phyloP scores from a whole-genome alignment of 1,140 invertebrate genomes.

The Pogonus chalceus region DNA sequence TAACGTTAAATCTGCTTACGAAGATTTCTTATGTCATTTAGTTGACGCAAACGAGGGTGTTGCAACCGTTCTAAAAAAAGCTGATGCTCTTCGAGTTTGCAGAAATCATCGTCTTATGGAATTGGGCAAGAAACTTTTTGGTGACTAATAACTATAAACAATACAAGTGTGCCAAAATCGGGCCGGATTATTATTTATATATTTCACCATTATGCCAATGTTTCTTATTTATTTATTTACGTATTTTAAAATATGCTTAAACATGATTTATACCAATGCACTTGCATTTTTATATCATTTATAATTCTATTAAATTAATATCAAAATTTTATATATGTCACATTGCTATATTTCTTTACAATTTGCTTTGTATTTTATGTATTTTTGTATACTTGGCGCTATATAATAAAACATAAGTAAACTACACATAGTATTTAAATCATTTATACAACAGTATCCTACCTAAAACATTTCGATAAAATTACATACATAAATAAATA shows the following conservation, averaged over 20 bases:
- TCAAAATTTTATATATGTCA: background rate
- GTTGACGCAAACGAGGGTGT: conserved; percentile 70
- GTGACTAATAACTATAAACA: conserved; percentile 52
- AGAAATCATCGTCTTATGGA: conserved; percentile 81
- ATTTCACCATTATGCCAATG: background rate
- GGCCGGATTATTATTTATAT: background rate
- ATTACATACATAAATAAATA: too few species aligned
- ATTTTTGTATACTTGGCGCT: too few species aligned
- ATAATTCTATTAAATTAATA: conserved; percentile 1
- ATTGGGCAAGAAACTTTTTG: conserved; percentile 72
- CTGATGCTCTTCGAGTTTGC: conserved; percentile 70
- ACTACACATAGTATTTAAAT: too few species aligned
- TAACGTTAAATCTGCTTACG: conserved; percentile 79
- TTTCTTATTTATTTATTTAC: background rate
- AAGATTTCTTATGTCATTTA: conserved; percentile 77
- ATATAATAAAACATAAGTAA: too few species aligned
- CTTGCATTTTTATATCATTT: background rate
- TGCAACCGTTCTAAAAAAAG: conserved; percentile 67
- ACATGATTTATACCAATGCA: background rate
- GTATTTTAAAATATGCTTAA: background rate
- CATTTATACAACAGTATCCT: too few species aligned
- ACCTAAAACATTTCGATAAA: too few species aligned
- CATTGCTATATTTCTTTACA: too few species aligned
- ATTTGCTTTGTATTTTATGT: background rate
- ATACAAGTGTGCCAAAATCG: too few species aligned